Percentiles rank a stretch among this genome's conserved stretches.
These are phyloP conservation scores for Plecturocebus donacophilus DNA, from an alignment of 2,113 vertebrate species.

Conservation along the genomic window DNA sequence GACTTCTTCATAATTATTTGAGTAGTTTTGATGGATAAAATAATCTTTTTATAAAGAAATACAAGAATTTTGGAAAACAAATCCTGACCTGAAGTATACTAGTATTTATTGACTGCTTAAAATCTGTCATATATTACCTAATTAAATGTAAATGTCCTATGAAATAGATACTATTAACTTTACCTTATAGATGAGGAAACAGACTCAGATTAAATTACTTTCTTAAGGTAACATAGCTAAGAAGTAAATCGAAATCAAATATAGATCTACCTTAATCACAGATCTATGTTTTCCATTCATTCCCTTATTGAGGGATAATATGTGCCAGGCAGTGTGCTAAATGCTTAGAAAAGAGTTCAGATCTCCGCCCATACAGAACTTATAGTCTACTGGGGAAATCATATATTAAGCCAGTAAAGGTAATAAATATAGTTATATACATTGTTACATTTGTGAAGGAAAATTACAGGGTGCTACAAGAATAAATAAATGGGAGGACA, in stretches of 20 bases:
- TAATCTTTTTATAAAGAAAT: background rate
- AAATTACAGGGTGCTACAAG: background rate
- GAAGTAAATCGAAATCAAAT: background rate
- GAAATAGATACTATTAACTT: background rate
- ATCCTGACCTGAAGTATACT: background rate
- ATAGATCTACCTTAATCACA: background rate
- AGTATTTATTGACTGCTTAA: constrained; percentile 3
- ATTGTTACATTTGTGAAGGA: background rate
- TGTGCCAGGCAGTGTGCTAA: background rate
- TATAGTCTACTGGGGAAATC: background rate
- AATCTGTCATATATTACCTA: background rate
- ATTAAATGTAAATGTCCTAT: background rate
- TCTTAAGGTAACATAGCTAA: background rate
- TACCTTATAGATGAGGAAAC: background rate
- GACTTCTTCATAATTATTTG: constrained; percentile 7
- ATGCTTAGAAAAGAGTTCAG: background rate
- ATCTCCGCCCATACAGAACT: background rate
- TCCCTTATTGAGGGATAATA: background rate
- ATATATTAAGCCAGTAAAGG: background rate
- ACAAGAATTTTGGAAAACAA: background rate
- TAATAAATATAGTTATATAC: background rate
- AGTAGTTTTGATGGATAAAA: constrained; percentile 6
- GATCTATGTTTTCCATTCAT: background rate
- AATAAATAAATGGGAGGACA: background rate
- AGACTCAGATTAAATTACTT: constrained; percentile 1